Evolutionary conservation across 2,113 vertebrate species (phyloP).

Genomic region (Dissostichus mawsoni): DNA sequence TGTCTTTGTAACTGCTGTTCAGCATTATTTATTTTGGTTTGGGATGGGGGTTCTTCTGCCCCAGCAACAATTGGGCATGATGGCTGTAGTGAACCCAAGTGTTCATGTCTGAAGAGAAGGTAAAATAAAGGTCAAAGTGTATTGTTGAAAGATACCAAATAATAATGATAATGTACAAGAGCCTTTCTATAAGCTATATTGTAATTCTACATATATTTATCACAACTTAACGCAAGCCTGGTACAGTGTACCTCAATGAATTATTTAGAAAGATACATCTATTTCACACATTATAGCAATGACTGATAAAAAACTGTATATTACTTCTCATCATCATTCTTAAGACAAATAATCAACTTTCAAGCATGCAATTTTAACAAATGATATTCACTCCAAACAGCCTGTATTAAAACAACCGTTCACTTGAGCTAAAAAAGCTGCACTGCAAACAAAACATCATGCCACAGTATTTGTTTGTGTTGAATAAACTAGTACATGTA

Average conservation of each 20-base stretch:
- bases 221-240: background rate
- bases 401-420: background rate
- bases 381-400: constrained; percentile 25
- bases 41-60: constrained; percentile 35
- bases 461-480: background rate
- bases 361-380: constrained; percentile 9
- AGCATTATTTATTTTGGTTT: constrained; percentile 28
- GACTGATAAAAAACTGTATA: background rate
- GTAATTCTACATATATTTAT: background rate
- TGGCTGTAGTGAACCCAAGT: constrained; percentile 54
- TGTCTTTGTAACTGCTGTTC: constrained; percentile 43
- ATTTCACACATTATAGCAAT: background rate
- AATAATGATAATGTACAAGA: background rate
- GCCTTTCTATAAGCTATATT: background rate
- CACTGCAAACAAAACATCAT: constrained; percentile 22
- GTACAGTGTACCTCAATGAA: background rate
- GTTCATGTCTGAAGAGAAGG: constrained; percentile 75
- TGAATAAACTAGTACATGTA: background rate
- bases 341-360: background rate
- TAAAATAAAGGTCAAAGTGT: constrained; percentile 53
- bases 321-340: background rate
- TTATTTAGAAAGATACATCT: background rate
- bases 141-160: background rate
- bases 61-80: constrained; percentile 24
- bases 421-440: background rate